These are phyloP conservation scores for Thyatira batis DNA, from an alignment of 2,888 invertebrate genomes.

Conservation along the genomic window DNA sequence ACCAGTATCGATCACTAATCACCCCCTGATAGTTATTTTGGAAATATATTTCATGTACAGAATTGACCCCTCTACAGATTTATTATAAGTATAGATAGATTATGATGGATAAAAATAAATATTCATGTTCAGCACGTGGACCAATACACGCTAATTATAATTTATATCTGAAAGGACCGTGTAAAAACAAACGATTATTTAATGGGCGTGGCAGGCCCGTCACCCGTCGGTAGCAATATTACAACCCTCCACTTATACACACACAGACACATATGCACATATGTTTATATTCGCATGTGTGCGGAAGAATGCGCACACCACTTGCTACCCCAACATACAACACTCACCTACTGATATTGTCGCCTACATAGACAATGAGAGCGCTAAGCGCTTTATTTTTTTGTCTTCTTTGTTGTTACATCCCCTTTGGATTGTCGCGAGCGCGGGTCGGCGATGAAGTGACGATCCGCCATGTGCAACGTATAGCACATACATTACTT, in stretches of 20 bases:
- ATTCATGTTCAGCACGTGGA: neutral
- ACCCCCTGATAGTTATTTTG: too few relatives aligned
- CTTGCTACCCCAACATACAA: constrained; percentile 53
- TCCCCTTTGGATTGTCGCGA: constrained; percentile 45
- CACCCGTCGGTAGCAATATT: constrained; percentile 59
- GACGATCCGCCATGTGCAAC: constrained; percentile 34
- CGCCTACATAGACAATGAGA: constrained; percentile 63
- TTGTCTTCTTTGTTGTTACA: constrained; percentile 62
- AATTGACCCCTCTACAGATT: too few relatives aligned
- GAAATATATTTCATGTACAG: too few relatives aligned
- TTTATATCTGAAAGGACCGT: constrained; percentile 30
- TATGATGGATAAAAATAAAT: too few relatives aligned
- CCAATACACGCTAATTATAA: constrained; percentile 12
- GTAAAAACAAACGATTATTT: constrained; percentile 66
- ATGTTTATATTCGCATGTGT: constrained; percentile 11
- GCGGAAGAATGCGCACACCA: constrained; percentile 17
- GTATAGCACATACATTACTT: constrained; percentile 29
- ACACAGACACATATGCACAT: constrained; percentile 26
- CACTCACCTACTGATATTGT: constrained; percentile 46
- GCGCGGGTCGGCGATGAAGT: constrained; percentile 33
- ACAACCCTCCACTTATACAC: constrained; percentile 52
- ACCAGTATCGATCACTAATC: too few relatives aligned
- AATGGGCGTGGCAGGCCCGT: constrained; percentile 67
- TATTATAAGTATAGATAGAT: too few relatives aligned
- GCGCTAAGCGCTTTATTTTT: constrained; percentile 76